Percentiles rank a stretch among this genome's conserved stretches.
Conservation (phyloP, 2,113 vertebrate species). For the Pterophyllum scalare region DNA sequence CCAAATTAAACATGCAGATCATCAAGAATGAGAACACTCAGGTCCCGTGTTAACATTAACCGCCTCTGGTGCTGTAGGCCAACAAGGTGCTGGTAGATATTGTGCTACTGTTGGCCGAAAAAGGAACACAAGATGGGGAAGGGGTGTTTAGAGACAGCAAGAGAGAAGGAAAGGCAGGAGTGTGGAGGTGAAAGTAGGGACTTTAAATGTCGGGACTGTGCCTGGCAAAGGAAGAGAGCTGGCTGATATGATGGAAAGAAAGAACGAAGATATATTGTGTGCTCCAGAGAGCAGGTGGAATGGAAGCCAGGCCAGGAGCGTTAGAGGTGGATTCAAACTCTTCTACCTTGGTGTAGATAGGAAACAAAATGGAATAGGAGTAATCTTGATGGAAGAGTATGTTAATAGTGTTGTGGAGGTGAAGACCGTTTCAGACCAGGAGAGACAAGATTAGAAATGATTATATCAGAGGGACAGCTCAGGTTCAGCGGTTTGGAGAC, state of each 20-base stretch:
- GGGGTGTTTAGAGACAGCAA: no score
- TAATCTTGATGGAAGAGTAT: neutral
- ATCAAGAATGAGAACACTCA: neutral
- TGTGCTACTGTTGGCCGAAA: neutral
- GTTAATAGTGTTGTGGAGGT: neutral
- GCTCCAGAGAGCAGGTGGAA: neutral
- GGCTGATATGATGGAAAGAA: neutral
- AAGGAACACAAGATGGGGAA: neutral
- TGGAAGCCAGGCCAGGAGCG: neutral
- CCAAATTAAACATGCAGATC: rapidly evolving
- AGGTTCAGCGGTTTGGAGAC: neutral
- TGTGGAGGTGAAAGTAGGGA: neutral
- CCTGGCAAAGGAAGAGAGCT: neutral
- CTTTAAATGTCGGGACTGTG: neutral
- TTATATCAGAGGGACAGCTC: neutral
- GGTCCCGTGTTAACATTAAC: neutral
- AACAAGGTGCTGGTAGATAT: neutral
- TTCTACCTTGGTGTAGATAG: neutral
- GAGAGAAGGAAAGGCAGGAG: neutral
- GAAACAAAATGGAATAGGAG: neutral
- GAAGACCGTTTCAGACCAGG: neutral
- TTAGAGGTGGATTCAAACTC: neutral
- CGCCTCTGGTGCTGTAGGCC: neutral
- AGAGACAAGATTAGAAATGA: slow-evolving; percentile 1
- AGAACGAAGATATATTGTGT: neutral